Evolutionary conservation across 2,888 invertebrate genomes (phyloP).

Genomic region (Myathropa florea): DNA sequence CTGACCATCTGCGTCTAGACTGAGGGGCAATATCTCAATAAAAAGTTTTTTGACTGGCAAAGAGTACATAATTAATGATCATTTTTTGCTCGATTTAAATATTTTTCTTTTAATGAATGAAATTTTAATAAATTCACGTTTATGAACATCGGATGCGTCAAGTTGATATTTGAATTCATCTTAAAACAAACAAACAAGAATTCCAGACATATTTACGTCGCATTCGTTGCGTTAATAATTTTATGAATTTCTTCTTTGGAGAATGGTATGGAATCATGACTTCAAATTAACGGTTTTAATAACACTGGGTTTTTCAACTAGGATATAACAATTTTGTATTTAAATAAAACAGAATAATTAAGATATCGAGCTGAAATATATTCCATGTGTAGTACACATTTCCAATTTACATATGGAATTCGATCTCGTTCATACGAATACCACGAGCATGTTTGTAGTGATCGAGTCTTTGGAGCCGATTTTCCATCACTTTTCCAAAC

Average conservation of each 20-base stretch:
- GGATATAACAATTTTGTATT: too few species aligned
- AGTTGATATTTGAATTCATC: constrained; percentile 46
- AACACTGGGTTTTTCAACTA: too few species aligned
- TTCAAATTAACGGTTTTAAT: neutral
- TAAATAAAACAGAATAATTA: too few species aligned
- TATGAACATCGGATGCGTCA: constrained; percentile 26
- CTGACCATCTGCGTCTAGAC: constrained; percentile 22
- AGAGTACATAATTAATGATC: neutral
- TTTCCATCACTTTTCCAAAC: too few species aligned
- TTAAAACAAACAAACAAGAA: constrained; percentile 53
- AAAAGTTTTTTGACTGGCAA: neutral
- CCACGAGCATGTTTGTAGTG: too few species aligned
- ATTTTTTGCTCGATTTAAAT: constrained; percentile 7
- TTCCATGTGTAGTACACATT: too few species aligned
- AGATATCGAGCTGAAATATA: too few species aligned
- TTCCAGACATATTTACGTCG: neutral
- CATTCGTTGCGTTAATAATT: constrained; percentile 8
- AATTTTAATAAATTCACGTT: constrained; percentile 32
- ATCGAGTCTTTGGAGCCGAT: too few species aligned
- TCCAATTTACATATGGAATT: too few species aligned
- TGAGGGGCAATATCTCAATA: neutral
- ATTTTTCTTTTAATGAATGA: neutral
- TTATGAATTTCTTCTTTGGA: neutral
- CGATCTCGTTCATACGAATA: too few species aligned
- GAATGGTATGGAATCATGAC: neutral